Base-by-base conservation (phyloP, 1,140 invertebrate species). In the Drosophila simulans region DNA sequence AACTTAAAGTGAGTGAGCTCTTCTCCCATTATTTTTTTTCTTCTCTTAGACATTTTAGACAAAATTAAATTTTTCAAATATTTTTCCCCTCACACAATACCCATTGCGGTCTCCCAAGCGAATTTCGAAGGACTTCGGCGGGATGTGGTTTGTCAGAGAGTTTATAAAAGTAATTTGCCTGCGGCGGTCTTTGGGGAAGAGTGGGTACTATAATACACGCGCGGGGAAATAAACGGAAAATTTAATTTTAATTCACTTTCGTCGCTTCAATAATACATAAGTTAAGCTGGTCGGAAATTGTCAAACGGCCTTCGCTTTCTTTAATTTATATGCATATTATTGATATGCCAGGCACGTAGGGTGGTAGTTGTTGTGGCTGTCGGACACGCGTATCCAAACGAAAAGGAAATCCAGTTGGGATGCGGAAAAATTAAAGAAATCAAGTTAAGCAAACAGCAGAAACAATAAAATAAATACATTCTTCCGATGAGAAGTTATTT, bases 131-230 rank as follows among this genome's bases (percentile, higher is more conserved):
- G 53, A 51, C 60, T 77, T 64, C 34, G 0, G 43, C 17, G 22
- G 63, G 49, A 34, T 77, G 82, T 42, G 68, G 82, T 68, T 77
- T 59, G 74, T 68, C 65, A 52, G 75, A 72, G 76, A 79, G 70
- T 88, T 86, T 88, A 76, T 79, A 72, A 86, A 79, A 86, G 81
- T 78, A 86, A 88, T 86, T 86, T 88, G 70, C 79, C 64, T 82
- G 70, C 45, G 71, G 79, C 66, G 34, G 54, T 25, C 27, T 58
- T 42, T 4, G 7, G 27, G 35, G 69, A 43, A 10, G 31, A 31
- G 31, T 31, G 39, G 42, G 20, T 22, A 22, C 20, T 22, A 12
- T 49, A n/a, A 56, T 66, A 56, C 46, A 42, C 42, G 51, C 11
- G 51, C 58, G 25, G 51, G 22, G 25, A 39, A 15, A 62, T 11